Evolutionary conservation across 1,140 invertebrate species (phyloP).

Genomic region (Anoplolepis gracilipes): DNA sequence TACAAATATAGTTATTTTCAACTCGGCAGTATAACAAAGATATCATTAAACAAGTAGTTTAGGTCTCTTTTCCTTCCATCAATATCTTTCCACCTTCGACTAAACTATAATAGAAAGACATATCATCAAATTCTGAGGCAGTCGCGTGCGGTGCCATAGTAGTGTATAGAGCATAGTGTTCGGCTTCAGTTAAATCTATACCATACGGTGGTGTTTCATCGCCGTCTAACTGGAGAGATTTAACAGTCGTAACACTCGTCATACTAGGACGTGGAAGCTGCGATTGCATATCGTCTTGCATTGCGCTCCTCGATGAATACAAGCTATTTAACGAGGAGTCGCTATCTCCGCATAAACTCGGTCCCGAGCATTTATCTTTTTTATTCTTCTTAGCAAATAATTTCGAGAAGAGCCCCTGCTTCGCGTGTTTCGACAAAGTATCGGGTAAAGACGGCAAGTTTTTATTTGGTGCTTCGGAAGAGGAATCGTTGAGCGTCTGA

Average conservation of each 20-base stretch:
- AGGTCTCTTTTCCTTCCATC: slow-evolving; percentile 77
- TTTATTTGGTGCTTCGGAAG: slow-evolving; percentile 79
- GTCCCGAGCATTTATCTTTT: slow-evolving; percentile 81
- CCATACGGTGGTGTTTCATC: slow-evolving; percentile 81
- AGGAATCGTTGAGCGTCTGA: slow-evolving; percentile 77
- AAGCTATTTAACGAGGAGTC: slow-evolving; percentile 50
- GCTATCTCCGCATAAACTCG: slow-evolving; percentile 64
- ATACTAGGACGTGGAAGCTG: slow-evolving; percentile 71
- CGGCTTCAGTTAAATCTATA: slow-evolving; percentile 92
- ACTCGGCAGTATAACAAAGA: slow-evolving; percentile 67
- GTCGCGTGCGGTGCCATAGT: slow-evolving; percentile 93
- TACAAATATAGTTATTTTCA: slow-evolving; percentile 51
- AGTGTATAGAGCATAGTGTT: slow-evolving; percentile 94
- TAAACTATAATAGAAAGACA: slow-evolving; percentile 94
- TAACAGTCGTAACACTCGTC: slow-evolving; percentile 69
- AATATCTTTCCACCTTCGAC: slow-evolving; percentile 91
- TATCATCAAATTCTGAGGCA: slow-evolving; percentile 94
- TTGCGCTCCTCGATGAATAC: slow-evolving; percentile 54
- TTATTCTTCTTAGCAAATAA: slow-evolving; percentile 86
- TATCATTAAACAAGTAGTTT: slow-evolving; percentile 46
- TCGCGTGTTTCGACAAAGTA: slow-evolving; percentile 86
- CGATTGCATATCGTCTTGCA: slow-evolving; percentile 53
- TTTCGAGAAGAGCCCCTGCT: slow-evolving; percentile 89
- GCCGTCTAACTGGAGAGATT: slow-evolving; percentile 71
- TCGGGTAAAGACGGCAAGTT: slow-evolving; percentile 82